phyloP scores from a whole-genome alignment of 2,797 vertebrate genomes.

The Platyrinchus mystaceus region DNA sequence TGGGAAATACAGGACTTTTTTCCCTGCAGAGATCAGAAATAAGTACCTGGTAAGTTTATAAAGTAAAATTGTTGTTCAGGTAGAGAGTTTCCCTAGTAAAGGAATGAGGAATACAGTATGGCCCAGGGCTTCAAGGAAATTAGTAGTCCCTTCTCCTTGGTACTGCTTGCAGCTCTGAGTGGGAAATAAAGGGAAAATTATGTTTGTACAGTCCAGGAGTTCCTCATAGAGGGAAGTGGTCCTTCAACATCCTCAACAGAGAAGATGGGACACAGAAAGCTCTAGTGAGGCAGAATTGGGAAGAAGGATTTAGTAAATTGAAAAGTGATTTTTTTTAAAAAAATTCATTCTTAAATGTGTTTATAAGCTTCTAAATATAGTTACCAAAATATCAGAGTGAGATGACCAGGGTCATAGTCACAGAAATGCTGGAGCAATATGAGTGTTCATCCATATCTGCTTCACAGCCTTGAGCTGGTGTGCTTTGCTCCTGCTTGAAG shows the following conservation, averaged over 20 bases:
- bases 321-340: not conserved
- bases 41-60: not conserved
- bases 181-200: too few relatives aligned
- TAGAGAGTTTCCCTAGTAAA: not conserved
- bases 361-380: not conserved
- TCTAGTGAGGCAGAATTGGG: not conserved
- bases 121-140: too few relatives aligned
- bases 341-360: not conserved
- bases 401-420: not conserved
- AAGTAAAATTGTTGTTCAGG: not conserved
- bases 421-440: not conserved
- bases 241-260: not conserved
- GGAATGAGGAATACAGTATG: not conserved
- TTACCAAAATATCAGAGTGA: not conserved
- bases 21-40: not conserved
- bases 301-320: not conserved
- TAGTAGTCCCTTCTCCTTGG: too few relatives aligned
- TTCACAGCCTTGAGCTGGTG: not conserved
- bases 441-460: not conserved
- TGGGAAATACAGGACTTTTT: not conserved
- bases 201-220: not conserved
- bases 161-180: too few relatives aligned
- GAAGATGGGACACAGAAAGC: not conserved
- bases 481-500: not conserved
- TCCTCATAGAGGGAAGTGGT: not conserved